phyloP scores from a whole-genome alignment of 2,113 vertebrate genomes.

The Gnathonemus echidnorhynchus region DNA sequence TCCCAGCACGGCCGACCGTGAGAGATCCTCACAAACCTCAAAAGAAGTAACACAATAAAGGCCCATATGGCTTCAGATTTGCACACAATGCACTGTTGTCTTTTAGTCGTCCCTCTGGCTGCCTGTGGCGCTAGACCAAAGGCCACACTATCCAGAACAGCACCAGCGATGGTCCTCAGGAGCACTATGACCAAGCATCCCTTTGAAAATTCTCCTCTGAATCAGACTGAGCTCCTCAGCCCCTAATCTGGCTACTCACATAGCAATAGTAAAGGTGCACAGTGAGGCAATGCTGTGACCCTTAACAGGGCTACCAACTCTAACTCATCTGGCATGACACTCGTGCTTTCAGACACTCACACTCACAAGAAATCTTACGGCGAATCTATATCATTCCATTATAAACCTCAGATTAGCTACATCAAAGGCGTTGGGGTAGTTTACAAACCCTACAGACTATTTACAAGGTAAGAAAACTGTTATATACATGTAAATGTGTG shows the following conservation, averaged over 20 bases:
- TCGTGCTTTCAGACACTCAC: too few relatives aligned
- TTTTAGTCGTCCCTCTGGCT: slow-evolving; percentile 31
- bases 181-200: not conserved
- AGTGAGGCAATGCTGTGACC: not conserved
- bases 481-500: too few relatives aligned
- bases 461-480: too few relatives aligned
- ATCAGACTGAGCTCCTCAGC: not conserved
- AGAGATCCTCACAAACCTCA: not conserved
- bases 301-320: not conserved
- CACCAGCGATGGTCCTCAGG: not conserved
- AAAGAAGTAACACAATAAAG: not conserved
- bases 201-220: not conserved
- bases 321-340: too few relatives aligned
- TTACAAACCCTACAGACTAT: too few relatives aligned
- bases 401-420: too few relatives aligned
- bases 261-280: not conserved
- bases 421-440: too few relatives aligned
- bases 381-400: too few relatives aligned
- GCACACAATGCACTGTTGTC: slow-evolving; percentile 27
- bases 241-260: not conserved
- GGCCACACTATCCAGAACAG: not conserved
- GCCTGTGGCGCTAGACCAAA: not conserved
- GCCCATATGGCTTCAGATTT: slow-evolving; percentile 32
- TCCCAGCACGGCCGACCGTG: not conserved
- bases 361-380: too few relatives aligned